Evolutionary conservation across 2,113 vertebrate genomes (phyloP), one percentile per base, ranked within the genome.

Genomic region (Dryoscopus gambensis): DNA sequence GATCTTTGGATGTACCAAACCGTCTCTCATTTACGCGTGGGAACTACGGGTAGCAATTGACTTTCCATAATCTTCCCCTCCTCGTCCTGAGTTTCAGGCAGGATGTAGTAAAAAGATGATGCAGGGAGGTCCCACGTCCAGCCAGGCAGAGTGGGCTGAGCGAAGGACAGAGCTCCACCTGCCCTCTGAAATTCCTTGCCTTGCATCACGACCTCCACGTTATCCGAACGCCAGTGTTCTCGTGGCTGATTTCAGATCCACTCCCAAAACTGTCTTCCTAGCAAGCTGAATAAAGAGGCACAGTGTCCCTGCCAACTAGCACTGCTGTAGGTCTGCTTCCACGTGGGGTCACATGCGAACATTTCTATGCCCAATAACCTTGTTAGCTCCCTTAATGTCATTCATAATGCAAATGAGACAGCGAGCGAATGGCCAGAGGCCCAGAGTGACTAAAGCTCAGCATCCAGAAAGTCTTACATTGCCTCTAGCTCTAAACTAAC

Each of bases 301-400:
- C 98, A 98, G 98, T 98, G 97, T 97, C 97, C 96, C 97, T 98
- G 99, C 98, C 98, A 98, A 90, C 95, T 81, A 95, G 97, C 98
- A 98, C 98, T 98, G 99, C 99, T 99, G 99, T 99, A 99, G 99
- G 99, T 99, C 99, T 98, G 97, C 97, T 98, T 98, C 98, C 98
- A 98, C 98, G 98, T 98, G 98, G 98, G 98, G 98, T 98, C 98
- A 98, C 98, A 98, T 98, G 98, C 98, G 97, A 97, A 97, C 97
- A 97, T 97, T 98, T 98, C 98, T 98, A 98, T 98, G 98, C 98
- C 98, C 98, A 98, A 98, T 98, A 98, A 98, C 98, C 98, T 99
- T 98, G 98, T 99, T 98, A 98, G 98, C 98, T 98, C 97, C 98
- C 97, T 98, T 98, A 98, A 98, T 98, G 98, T 98, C 98, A 99